A percentile compares a stretch with the other conserved stretches of the same genome.
These are phyloP conservation scores for Papilio demoleus DNA, from an alignment of 2,888 invertebrate genomes.

Conservation along the genomic window DNA sequence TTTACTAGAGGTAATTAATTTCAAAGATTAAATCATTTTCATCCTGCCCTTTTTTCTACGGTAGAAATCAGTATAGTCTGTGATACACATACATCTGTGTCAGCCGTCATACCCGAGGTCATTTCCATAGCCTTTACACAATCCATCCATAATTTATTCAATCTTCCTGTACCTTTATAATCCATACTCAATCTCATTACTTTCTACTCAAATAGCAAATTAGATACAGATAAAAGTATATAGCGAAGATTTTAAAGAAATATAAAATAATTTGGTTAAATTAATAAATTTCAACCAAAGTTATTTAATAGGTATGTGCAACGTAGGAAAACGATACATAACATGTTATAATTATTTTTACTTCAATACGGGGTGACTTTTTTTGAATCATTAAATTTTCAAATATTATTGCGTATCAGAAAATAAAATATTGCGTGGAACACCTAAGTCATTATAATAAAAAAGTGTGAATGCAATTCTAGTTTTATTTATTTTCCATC, in stretches of 20 bases:
- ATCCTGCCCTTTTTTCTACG: not conserved
- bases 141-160: too few species aligned
- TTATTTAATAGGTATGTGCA: constrained; percentile 53
- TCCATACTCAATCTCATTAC: not conserved
- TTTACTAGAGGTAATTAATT: not conserved
- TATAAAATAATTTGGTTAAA: constrained; percentile 45
- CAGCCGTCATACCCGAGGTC: not conserved
- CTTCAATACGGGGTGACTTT: constrained; percentile 39
- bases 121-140: too few species aligned
- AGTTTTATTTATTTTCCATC: constrained; percentile 29
- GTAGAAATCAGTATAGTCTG: not conserved
- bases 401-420: constrained; percentile 29
- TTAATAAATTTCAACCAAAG: constrained; percentile 63
- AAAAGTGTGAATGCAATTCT: constrained; percentile 38
- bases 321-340: constrained; percentile 32
- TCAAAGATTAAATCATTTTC: not conserved
- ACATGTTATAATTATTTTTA: constrained; percentile 14
- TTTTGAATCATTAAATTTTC: constrained; percentile 38
- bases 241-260: not conserved
- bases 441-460: constrained; percentile 64
- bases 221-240: not conserved
- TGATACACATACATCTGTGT: not conserved
- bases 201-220: not conserved
- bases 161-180: not conserved
- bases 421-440: constrained; percentile 49